These are phyloP conservation scores for Campoplex capitator DNA, from an alignment of 2,888 invertebrate genomes.

Conservation along the genomic window DNA sequence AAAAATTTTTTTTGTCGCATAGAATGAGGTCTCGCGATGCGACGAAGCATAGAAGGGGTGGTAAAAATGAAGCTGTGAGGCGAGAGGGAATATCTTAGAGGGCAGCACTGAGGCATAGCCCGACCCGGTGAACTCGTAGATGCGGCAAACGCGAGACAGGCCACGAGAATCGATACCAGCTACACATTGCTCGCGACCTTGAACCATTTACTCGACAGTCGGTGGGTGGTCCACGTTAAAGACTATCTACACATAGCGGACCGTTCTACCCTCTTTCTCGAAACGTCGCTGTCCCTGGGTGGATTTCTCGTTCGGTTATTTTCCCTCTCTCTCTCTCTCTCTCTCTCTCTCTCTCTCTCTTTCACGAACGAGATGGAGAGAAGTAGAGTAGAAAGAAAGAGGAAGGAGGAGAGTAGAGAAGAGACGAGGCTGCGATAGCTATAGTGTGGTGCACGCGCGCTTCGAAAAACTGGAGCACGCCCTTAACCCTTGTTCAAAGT, in stretches of 20 bases:
- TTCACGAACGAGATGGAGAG: conserved; percentile 19
- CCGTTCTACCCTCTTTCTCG: conserved; percentile 37
- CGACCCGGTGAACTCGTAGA: conserved; percentile 76
- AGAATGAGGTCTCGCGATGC: not conserved
- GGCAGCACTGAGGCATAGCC: conserved; percentile 60
- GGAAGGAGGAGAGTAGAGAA: not conserved
- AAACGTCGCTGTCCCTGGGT: conserved; percentile 43
- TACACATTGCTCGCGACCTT: conserved; percentile 75
- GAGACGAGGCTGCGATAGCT: conserved; percentile 16
- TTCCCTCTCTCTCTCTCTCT: conserved; percentile 48
- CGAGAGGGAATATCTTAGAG: conserved; percentile 44
- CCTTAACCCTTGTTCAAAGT: conserved; percentile 64
- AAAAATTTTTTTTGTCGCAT: not conserved
- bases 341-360: conserved; percentile 34
- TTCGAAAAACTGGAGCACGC: conserved; percentile 62
- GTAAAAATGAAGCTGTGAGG: conserved; percentile 4
- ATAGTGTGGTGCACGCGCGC: conserved; percentile 34
- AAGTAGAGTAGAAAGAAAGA: conserved; percentile 50
- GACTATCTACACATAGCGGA: conserved; percentile 19
- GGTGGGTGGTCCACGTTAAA: conserved; percentile 50
- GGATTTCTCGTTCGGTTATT: conserved; percentile 55
- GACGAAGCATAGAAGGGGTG: not conserved
- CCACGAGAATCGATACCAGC: conserved; percentile 77
- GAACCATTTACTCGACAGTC: conserved; percentile 77
- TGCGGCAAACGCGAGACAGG: conserved; percentile 45